These are phyloP conservation scores for Drosophila bocki DNA, from an alignment of 1,140 invertebrate genomes.

Conservation along the genomic window DNA sequence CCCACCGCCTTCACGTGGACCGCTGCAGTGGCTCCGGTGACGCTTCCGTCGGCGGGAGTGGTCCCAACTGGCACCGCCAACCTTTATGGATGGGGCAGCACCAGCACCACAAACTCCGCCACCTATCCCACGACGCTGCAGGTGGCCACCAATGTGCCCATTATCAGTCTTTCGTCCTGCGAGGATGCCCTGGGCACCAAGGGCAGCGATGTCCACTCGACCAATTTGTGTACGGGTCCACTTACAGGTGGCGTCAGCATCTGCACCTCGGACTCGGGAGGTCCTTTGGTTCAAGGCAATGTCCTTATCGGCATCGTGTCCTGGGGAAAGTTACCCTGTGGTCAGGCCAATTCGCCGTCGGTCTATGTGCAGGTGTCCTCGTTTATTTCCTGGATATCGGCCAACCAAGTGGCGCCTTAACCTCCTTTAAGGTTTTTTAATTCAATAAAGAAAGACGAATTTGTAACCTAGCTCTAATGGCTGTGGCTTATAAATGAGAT, in stretches of 20 bases:
- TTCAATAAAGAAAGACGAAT: conserved; percentile 20
- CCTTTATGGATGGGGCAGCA: conserved; percentile 86
- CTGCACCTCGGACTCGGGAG: conserved; percentile 86
- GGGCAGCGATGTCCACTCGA: conserved; percentile 79
- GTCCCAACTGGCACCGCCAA: conserved; percentile 85
- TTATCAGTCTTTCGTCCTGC: conserved; percentile 62
- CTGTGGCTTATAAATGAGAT: conserved; percentile 9
- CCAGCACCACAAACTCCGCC: conserved; percentile 76
- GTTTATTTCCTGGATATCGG: conserved; percentile 88
- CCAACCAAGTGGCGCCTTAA: conserved; percentile 55
- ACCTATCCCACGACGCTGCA: conserved; percentile 84
- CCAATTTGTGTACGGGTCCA: conserved; percentile 86
- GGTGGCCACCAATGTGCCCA: conserved; percentile 75
- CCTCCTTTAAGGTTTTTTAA: background rate
- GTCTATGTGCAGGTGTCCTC: conserved; percentile 90
- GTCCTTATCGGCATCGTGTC: conserved; percentile 85
- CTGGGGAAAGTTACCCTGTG: conserved; percentile 86
- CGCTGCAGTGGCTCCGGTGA: conserved; percentile 83
- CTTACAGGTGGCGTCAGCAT: conserved; percentile 85
- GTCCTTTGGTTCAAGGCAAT: conserved; percentile 80
- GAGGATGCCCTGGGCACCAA: conserved; percentile 75
- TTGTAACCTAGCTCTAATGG: conserved; percentile 7
- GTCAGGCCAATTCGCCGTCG: conserved; percentile 88
- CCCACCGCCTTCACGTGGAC: conserved; percentile 85
- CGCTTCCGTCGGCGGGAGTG: conserved; percentile 79